Evolutionary conservation across 2,888 invertebrate genomes (phyloP), one percentile per base, ranked within the genome.

Genomic region (Antheraea assamensis): DNA sequence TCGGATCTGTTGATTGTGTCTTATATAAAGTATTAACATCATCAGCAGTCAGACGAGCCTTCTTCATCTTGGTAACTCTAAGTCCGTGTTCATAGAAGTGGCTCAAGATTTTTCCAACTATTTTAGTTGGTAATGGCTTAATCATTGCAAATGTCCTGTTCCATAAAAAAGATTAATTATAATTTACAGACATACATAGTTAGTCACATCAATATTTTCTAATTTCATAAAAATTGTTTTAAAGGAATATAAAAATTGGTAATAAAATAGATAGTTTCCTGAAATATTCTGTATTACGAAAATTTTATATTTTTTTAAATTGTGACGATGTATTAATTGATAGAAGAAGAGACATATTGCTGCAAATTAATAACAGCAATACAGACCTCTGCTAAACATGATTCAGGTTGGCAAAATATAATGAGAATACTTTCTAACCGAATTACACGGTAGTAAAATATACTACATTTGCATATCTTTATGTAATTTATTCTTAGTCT

Each of bases 81-180:
- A 97, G 95, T 52, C 95, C 95, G 83, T 95, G 92, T 5, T 96
- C 94, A 81, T 96, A 91, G 21, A 98, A 95, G 35, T 95, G 89
- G 72, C 95, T 96, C 0, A 99, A 83, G 74, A 99, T 96, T 82
- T 96, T 96, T 0, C 98, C 98, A 78, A 97, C 94, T 85, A 96
- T 95, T 30, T 95, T 92, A 31, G 97, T 92, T 15, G 96, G 95
- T 75, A 96, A 94, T 15, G 98, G 97, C 88, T 98, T 98, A 15
- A 99, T 93, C 78, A 99, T 90, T 5, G 96, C 96, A 90, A 98
- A 97, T 2, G 98, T 97, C 81, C 97, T 97, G 82, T 68, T 35
- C 3, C 35, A 13, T 68, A 35, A 68, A 21, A 35, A 66, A 21
- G 7, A n/a, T 7, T 31, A 31, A 24, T n/a, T 68, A 21, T 2